Percentiles rank a stretch among this genome's conserved stretches.
Evolutionary conservation across 2,113 vertebrate species (phyloP).

Genomic region (Crotalus tigris): DNA sequence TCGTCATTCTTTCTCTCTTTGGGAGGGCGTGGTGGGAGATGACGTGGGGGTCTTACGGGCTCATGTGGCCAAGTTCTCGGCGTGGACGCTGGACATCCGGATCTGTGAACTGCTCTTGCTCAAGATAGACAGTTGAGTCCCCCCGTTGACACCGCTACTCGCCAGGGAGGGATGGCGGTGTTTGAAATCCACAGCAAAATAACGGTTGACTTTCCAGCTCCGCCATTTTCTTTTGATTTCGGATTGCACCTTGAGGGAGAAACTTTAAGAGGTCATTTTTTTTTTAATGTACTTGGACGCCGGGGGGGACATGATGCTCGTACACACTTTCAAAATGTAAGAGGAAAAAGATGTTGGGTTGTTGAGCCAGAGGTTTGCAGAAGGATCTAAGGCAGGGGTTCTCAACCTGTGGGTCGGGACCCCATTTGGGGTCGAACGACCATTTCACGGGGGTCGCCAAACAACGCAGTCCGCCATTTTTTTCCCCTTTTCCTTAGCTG

Average conservation of each 20-base stretch:
- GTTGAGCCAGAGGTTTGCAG: too few relatives aligned
- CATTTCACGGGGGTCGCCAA: too few relatives aligned
- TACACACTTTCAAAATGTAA: conserved; percentile 40
- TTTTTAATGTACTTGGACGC: conserved; percentile 77
- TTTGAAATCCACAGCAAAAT: conserved; percentile 99
- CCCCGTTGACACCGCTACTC: conserved; percentile 97
- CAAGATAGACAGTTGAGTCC: conserved; percentile 96
- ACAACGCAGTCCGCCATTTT: too few relatives aligned
- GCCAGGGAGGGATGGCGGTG: conserved; percentile 96
- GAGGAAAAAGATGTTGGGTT: background rate
- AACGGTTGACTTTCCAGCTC: conserved; percentile 99
- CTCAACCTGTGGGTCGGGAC: too few relatives aligned
- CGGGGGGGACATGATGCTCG: conserved; percentile 68
- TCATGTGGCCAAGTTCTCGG: conserved; percentile 94
- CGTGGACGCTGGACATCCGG: conserved; percentile 94
- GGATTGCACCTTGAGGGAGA: conserved; percentile 97
- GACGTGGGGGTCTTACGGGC: conserved; percentile 42
- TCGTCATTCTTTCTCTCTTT: conserved; percentile 29
- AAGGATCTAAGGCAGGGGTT: background rate
- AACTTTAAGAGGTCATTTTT: conserved; percentile 85
- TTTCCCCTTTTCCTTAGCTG: too few relatives aligned
- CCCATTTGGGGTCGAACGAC: too few relatives aligned
- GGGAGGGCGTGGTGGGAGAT: background rate
- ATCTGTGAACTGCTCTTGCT: conserved; percentile 99
- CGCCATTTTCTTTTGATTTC: conserved; percentile 99